Conservation (phyloP, 1,140 invertebrate species). For the Cotesia chilonis region DNA sequence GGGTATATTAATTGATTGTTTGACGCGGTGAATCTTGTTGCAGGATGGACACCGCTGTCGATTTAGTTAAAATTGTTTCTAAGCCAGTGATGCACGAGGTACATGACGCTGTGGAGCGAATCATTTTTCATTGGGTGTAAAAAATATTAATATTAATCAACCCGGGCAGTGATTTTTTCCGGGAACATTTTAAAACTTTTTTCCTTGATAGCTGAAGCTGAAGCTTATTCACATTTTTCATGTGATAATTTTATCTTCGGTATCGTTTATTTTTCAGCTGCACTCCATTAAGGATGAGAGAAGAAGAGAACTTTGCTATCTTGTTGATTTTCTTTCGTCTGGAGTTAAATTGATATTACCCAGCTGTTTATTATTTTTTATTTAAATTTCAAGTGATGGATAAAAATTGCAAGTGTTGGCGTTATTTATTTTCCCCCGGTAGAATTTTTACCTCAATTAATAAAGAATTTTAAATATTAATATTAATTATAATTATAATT, state of each 20-base stretch:
- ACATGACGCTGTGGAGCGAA: neutral
- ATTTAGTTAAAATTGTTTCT: slow-evolving; percentile 15
- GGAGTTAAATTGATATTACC: slow-evolving; percentile 1
- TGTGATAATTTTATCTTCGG: slow-evolving; percentile 6
- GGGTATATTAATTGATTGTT: neutral
- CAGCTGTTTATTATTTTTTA: neutral
- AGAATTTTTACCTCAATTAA: too few species aligned
- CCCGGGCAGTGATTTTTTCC: neutral
- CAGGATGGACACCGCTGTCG: neutral
- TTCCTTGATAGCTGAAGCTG: neutral
- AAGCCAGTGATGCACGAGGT: slow-evolving; percentile 19
- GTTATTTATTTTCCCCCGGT: neutral
- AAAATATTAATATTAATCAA: slow-evolving; percentile 30
- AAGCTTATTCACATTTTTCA: slow-evolving; percentile 2
- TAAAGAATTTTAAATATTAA: neutral
- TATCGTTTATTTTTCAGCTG: neutral
- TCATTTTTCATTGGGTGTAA: slow-evolving; percentile 24
- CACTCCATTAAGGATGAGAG: slow-evolving; percentile 1
- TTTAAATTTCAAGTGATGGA: slow-evolving; percentile 1
- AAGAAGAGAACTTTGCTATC: neutral
- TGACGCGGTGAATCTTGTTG: slow-evolving; percentile 14
- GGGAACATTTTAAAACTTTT: neutral
- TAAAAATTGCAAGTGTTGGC: neutral
- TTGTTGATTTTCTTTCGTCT: slow-evolving; percentile 4
- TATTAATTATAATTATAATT: neutral